phyloP scores from a whole-genome alignment of 2,113 vertebrate species.

The Peromyscus leucopus region DNA sequence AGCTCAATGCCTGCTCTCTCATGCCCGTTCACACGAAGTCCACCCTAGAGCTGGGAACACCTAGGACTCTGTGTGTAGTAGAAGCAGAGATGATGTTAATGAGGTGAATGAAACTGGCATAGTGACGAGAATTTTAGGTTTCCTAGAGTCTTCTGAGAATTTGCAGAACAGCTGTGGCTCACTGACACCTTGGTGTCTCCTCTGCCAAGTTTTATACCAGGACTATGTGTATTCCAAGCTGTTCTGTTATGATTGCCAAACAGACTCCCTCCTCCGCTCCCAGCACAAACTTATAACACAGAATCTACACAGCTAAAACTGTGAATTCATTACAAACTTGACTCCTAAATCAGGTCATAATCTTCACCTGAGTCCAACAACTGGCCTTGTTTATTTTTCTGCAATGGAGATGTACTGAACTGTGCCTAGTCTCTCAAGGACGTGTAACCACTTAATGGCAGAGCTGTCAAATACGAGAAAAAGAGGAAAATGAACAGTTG shows the following conservation, averaged over 20 bases:
- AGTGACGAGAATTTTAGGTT: conserved; percentile 1
- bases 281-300: conserved; percentile 31
- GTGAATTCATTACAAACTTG: conserved; percentile 2
- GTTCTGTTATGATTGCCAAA: conserved; percentile 60
- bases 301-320: conserved; percentile 50
- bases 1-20: background rate
- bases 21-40: background rate
- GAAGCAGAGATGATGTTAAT: background rate
- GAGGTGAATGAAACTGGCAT: background rate
- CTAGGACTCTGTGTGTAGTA: background rate
- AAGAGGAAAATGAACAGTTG: conserved; percentile 30
- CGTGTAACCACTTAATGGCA: background rate
- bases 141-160: conserved; percentile 44
- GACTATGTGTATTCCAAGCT: conserved; percentile 57
- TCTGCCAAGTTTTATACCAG: conserved; percentile 61
- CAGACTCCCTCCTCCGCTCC: conserved; percentile 35
- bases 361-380: background rate
- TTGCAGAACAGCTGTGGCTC: conserved; percentile 27
- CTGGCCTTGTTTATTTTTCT: background rate
- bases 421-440: background rate
- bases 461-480: conserved; percentile 33
- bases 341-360: background rate
- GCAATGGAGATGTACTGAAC: background rate
- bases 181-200: background rate
- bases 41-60: background rate